Evolutionary conservation across 2,113 vertebrate species (phyloP).

Genomic region (Psettodes erumei): DNA sequence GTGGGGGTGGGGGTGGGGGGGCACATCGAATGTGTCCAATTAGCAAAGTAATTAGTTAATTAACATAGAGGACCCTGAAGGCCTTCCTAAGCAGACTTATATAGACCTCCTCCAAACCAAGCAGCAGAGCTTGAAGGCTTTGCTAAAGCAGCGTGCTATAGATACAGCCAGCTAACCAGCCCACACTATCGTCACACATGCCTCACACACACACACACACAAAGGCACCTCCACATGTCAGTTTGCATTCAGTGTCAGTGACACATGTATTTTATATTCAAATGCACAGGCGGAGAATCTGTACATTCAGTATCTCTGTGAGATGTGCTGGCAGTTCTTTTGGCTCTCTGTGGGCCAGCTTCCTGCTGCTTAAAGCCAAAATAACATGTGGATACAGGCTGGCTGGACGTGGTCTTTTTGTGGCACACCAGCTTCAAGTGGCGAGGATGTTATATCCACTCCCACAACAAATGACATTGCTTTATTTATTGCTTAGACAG

Average conservation of each 20-base stretch:
- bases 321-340: conserved; percentile 30
- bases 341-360: conserved; percentile 9
- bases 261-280: conserved; percentile 45
- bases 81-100: conserved; percentile 55
- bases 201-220: conserved; percentile 24
- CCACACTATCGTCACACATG: conserved; percentile 34
- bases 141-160: conserved; percentile 45
- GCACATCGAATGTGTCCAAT: conserved; percentile 73
- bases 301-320: conserved; percentile 36
- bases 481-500: conserved; percentile 6
- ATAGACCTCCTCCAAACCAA: conserved; percentile 53
- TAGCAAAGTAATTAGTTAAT: conserved; percentile 84
- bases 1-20: conserved; percentile 23
- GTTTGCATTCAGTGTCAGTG: conserved; percentile 34
- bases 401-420: conserved; percentile 2
- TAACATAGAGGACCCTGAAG: conserved; percentile 75
- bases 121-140: conserved; percentile 51
- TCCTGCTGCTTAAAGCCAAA: conserved; percentile 11
- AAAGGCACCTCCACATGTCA: conserved; percentile 7
- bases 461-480: conserved; percentile 25
- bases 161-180: conserved; percentile 55
- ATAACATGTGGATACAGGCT: conserved; percentile 25
- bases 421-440: conserved; percentile 23
- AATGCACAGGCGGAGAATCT: conserved; percentile 21
- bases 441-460: conserved; percentile 34